Percentiles rank a stretch among this genome's conserved stretches.
Conservation (phyloP, 1,140 invertebrate genomes). For the Orchesella cincta region DNA sequence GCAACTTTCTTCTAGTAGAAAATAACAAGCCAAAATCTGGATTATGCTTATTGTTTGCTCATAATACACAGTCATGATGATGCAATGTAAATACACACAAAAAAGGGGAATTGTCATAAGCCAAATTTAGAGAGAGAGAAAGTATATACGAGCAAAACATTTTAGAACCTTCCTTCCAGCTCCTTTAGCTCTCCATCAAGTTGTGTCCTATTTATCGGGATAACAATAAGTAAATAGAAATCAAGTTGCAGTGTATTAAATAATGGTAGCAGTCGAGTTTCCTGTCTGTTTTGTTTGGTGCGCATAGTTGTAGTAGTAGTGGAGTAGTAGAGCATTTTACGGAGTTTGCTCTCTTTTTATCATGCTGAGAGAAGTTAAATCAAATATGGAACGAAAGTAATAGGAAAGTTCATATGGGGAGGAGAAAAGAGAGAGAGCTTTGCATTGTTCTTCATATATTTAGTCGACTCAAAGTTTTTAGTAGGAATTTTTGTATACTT, state of each 20-base stretch:
- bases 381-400: too few species aligned
- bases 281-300: not conserved
- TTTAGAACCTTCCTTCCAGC: not conserved
- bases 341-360: too few species aligned
- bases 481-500: too few species aligned
- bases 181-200: constrained; percentile 6
- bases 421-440: too few species aligned
- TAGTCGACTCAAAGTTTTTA: not conserved
- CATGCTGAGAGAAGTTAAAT: not conserved
- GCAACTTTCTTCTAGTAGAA: not conserved
- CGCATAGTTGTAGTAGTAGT: not conserved
- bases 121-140: not conserved
- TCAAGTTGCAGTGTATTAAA: not conserved
- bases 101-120: not conserved
- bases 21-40: not conserved
- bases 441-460: too few species aligned
- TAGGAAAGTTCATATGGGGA: too few species aligned
- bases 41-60: not conserved
- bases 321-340: too few species aligned
- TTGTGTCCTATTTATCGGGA: not conserved
- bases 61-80: not conserved
- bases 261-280: not conserved
- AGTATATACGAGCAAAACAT: not conserved
- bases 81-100: not conserved
- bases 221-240: constrained; percentile 23